Conservation (phyloP, 2,113 vertebrate species). For the Oenanthe melanoleuca region DNA sequence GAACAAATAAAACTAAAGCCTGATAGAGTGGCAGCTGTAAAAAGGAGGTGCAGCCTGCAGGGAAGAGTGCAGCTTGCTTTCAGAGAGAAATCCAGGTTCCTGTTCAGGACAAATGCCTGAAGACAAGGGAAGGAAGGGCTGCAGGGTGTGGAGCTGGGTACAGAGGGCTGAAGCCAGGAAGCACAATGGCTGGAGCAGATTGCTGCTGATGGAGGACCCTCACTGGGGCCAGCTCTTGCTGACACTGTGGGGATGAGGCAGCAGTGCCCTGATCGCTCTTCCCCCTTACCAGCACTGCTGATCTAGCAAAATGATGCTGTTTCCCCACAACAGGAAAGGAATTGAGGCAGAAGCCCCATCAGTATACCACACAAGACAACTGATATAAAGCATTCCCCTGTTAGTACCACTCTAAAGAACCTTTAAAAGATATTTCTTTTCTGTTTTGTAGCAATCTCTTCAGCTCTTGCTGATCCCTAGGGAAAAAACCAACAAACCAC, state of each 20-base stretch:
- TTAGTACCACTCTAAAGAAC: background rate
- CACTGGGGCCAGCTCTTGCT: background rate
- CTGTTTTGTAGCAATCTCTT: slow-evolving; percentile 20
- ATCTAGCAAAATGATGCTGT: background rate
- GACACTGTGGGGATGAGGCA: background rate
- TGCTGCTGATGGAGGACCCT: background rate
- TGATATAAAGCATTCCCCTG: background rate
- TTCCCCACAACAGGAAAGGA: background rate
- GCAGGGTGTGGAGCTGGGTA: background rate
- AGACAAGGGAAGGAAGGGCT: background rate
- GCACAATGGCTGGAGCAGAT: background rate
- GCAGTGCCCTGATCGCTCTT: background rate
- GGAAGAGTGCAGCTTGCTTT: background rate
- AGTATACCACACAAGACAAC: background rate
- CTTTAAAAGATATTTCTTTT: slow-evolving; percentile 3
- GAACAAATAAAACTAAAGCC: background rate
- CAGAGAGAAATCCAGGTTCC: background rate
- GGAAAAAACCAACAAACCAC: background rate
- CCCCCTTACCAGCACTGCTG: background rate
- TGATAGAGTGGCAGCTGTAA: background rate
- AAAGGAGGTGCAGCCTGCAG: background rate
- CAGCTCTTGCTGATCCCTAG: slow-evolving; percentile 6
- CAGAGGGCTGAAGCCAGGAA: background rate
- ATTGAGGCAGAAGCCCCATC: background rate
- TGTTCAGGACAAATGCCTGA: background rate